Evolutionary conservation across 1,140 invertebrate species (phyloP), one percentile per base, ranked within the genome.

Genomic region (Apis laboriosa): DNA sequence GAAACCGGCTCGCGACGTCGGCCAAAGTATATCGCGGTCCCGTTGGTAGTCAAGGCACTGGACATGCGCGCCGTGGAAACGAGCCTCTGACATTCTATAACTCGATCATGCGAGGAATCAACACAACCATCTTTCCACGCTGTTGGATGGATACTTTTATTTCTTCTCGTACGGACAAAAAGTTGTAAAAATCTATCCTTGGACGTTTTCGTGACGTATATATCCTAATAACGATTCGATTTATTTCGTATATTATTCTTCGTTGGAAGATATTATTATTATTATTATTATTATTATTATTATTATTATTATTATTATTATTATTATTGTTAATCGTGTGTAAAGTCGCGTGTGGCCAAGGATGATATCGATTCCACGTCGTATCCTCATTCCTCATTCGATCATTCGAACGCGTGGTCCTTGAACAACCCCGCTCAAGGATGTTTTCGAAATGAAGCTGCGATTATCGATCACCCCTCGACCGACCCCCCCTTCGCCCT

Each of bases 1-100:
- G 15, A 43, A 75, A 21, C 19, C 78, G 84, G 81, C 75, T 78
- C 86, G 91, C 87, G 81, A 74, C 67, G 82, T 78, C 84, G 86
- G 84, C 77, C 68, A 80, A 84, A 82, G 72, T 84, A 84, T 83
- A 84, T 43, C 34, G 84, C 86, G 89, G 92, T 92, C 90, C 88
- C 87, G 34, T 28, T 58, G 88, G 91, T 93, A 89, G 91, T 87
- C 92, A 93, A 93, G 92, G 92, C 90, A 93, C 91, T 91, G 91
- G 83, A 91, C 91, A 90, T 92, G 92, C 92, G 92, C 90, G 86
- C 15, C 68, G 68, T 11, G 56, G 24, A 61, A n/a, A 34, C 61
- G 43, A 76, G 49, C 21, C 56, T 60, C 55, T 78, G 58, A 71
- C 81, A 76, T 67, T 84, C 63, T 51, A 64, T 19, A 43, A 17